Evolutionary conservation across 2,113 vertebrate species (phyloP).

Genomic region (Ammodramus savannarum): DNA sequence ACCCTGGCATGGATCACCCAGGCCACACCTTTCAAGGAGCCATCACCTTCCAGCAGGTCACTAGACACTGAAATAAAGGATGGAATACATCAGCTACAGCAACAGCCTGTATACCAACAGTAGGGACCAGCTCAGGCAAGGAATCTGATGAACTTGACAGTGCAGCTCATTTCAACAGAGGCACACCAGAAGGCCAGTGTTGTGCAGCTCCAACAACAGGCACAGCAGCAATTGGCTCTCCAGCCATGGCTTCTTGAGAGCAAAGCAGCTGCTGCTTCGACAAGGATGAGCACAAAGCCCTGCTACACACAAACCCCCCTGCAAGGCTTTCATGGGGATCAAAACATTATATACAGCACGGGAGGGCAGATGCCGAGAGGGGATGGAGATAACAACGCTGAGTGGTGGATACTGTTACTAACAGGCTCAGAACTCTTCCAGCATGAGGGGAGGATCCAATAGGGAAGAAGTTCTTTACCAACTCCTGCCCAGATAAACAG

Average conservation of each 20-base stretch:
- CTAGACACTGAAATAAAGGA: background rate
- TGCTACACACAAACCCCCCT: background rate
- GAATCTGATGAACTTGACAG: background rate
- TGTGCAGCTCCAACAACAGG: background rate
- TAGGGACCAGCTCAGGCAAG: background rate
- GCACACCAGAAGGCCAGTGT: background rate
- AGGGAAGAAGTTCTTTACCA: background rate
- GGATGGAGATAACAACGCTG: background rate
- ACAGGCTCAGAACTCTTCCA: background rate
- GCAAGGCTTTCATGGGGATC: fast-evolving
- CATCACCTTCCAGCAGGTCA: background rate
- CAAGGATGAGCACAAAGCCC: background rate
- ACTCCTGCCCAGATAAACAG: background rate
- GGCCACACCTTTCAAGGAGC: background rate
- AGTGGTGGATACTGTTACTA: background rate
- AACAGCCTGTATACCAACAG: background rate
- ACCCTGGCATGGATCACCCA: background rate
- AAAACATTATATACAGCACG: fast-evolving
- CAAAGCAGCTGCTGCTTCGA: background rate
- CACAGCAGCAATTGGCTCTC: background rate
- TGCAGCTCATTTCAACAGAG: background rate
- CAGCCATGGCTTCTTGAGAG: background rate
- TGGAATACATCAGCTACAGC: background rate
- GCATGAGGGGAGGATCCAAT: background rate
- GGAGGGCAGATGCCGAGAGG: background rate